Percentiles rank a stretch among this genome's conserved stretches.
phyloP scores from a whole-genome alignment of 2,888 invertebrate species.

The Lasioglossum malachurum region DNA sequence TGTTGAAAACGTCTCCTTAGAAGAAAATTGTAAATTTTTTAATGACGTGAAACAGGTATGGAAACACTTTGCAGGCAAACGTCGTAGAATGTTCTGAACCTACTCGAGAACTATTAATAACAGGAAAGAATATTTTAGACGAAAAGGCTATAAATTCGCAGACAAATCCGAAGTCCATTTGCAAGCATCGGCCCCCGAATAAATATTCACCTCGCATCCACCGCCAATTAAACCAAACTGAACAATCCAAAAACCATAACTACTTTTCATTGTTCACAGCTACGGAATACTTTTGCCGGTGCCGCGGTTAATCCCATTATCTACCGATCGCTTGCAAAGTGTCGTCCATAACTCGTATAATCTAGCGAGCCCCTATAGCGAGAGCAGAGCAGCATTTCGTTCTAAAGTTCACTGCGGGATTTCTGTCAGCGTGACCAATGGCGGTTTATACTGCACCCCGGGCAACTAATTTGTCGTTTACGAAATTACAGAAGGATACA shows the following conservation, averaged over 20 bases:
- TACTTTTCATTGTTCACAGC: background rate
- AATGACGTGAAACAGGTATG: background rate
- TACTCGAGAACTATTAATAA: background rate
- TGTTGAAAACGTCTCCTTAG: background rate
- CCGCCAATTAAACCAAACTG: background rate
- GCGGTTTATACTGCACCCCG: slow-evolving; percentile 52
- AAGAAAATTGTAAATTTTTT: background rate
- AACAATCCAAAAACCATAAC: background rate
- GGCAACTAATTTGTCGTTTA: slow-evolving; percentile 64
- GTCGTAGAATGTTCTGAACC: background rate
- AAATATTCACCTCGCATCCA: background rate
- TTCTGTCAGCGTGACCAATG: slow-evolving; percentile 48
- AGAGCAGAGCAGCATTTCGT: slow-evolving; percentile 27
- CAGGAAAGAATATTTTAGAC: background rate
- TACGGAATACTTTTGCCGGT: slow-evolving; percentile 11
- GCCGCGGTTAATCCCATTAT: slow-evolving; percentile 7
- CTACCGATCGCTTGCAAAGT: slow-evolving; percentile 17
- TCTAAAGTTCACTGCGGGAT: slow-evolving; percentile 40
- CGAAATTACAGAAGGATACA: slow-evolving; percentile 55
- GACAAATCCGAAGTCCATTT: background rate
- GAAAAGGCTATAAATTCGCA: background rate
- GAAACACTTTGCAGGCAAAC: background rate
- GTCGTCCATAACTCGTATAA: slow-evolving; percentile 20
- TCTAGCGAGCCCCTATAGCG: slow-evolving; percentile 16
- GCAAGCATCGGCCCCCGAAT: background rate